A percentile compares a stretch with the other conserved stretches of the same genome.
Evolutionary conservation across 1,140 invertebrate genomes (phyloP).

Genomic region (Mactra quadrangularis): DNA sequence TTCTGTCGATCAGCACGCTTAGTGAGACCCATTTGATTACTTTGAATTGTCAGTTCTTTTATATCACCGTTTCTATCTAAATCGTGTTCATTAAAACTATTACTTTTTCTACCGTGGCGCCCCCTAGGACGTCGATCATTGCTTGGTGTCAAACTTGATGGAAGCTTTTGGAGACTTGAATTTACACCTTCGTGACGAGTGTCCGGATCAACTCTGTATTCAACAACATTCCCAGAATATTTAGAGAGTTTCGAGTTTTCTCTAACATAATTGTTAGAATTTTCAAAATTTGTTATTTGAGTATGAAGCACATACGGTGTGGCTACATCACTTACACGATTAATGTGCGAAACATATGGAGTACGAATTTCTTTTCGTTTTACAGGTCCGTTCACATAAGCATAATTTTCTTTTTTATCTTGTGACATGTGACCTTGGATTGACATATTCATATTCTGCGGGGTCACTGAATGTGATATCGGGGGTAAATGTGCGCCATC

Average conservation of each 20-base stretch:
- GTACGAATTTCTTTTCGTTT: constrained; percentile 64
- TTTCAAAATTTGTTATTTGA: constrained; percentile 59
- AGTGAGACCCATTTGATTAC: constrained; percentile 71
- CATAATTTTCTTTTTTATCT: constrained; percentile 39
- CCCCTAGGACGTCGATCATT: constrained; percentile 61
- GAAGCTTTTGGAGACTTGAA: constrained; percentile 63
- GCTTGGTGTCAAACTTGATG: constrained; percentile 56
- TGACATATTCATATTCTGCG: constrained; percentile 42
- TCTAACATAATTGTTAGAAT: constrained; percentile 12
- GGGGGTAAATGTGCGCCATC: constrained; percentile 63
- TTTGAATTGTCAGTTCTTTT: constrained; percentile 62
- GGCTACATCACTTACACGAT: constrained; percentile 64
- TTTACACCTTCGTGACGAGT: constrained; percentile 60
- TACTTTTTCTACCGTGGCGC: constrained; percentile 53
- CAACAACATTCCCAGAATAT: constrained; percentile 62
- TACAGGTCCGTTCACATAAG: background rate
- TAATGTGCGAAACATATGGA: constrained; percentile 65
- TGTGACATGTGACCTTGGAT: background rate
- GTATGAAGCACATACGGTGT: constrained; percentile 69
- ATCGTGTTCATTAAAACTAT: constrained; percentile 62
- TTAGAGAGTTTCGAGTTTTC: constrained; percentile 59
- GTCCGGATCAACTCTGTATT: constrained; percentile 58
- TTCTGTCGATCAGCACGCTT: constrained; percentile 64
- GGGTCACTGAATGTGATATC: constrained; percentile 50
- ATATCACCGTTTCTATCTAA: constrained; percentile 52